Base-by-base conservation (phyloP, 2,888 invertebrate species). In the Drosophila peninsularis region DNA sequence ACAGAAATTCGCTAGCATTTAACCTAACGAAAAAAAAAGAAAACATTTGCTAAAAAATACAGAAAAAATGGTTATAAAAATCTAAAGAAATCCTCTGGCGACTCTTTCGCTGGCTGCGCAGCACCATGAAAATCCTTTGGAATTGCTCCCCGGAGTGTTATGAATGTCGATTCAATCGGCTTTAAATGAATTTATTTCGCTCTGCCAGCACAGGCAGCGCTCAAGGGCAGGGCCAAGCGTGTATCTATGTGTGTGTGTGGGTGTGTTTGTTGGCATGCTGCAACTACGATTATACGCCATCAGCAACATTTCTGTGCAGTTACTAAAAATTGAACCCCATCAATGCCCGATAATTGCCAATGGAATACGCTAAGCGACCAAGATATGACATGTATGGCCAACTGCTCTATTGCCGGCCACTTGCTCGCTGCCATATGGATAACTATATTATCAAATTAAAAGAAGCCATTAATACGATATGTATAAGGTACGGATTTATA, bases 71-170 rank as follows among this genome's bases (percentile, higher is more conserved):
- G 27, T 17, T 17, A 85, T 75, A 78, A 75, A 86, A 86, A 83
- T 83, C 81, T 79, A 86, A 86, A 86, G 86, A 86, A 84, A 75
- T 84, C 80, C 86, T 86, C 67, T 72, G 74, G 86, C 86, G 80
- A 82, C 78, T 78, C 82, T 82, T 77, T 73, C 63, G 64, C 69
- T 71, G 63, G 69, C 72, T 71, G 77, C 70, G 71, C 73, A 79
- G 72, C 66, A 57, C 81, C 78, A 83, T 86, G 83, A 84, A 90
- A 90, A 90, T 90, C 88, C 90, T 88, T 88, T 88, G 82, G 77
- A 90, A 91, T 91, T 88, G 90, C 90, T 91, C 91, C 91, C 91
- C 75, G 83, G 91, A 90, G 91, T 90, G 85, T 90, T 87, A 85
- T 91, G 90, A 90, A 86, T 89, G 90, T 90, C 90, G 89, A 81